phyloP scores from a whole-genome alignment of 1,140 invertebrate genomes.

The Proctacanthus coquilletti region DNA sequence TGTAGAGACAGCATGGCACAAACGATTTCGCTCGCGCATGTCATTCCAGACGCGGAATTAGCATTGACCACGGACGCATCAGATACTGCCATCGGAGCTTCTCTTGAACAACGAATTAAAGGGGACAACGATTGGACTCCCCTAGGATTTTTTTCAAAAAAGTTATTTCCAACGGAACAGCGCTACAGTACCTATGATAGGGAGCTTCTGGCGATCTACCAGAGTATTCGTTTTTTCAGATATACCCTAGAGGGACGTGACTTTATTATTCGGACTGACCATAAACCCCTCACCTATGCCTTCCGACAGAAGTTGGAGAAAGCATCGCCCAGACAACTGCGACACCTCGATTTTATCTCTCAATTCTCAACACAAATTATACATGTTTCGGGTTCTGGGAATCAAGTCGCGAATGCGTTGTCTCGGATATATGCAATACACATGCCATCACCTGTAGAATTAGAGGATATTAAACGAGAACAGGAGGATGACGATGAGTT shows the following conservation, averaged over 20 bases:
- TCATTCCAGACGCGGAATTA: slow-evolving; percentile 8
- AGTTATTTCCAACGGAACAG: slow-evolving; percentile 1
- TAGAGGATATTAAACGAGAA: too few species aligned
- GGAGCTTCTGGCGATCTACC: not conserved
- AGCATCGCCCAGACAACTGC: slow-evolving; percentile 15
- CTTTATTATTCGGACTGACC: slow-evolving; percentile 18
- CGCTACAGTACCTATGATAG: slow-evolving; percentile 5
- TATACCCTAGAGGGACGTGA: slow-evolving; percentile 18
- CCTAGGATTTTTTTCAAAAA: slow-evolving; percentile 1
- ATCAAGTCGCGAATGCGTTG: too few species aligned
- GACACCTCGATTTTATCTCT: slow-evolving; percentile 13
- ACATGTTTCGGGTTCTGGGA: slow-evolving; percentile 13
- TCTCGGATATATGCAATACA: too few species aligned
- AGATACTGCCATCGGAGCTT: slow-evolving; percentile 19
- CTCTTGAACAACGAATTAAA: slow-evolving; percentile 22
- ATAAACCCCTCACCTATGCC: slow-evolving; percentile 18
- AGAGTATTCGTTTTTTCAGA: slow-evolving; percentile 11
- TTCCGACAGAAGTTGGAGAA: slow-evolving; percentile 15
- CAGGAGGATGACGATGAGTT: too few species aligned
- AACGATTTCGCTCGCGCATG: slow-evolving; percentile 14
- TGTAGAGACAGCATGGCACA: slow-evolving; percentile 23
- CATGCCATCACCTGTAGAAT: too few species aligned
- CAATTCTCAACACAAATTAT: slow-evolving; percentile 15
- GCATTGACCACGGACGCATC: slow-evolving; percentile 23
- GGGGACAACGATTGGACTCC: slow-evolving; percentile 10